Percentiles rank a stretch among this genome's conserved stretches.
Evolutionary conservation across 1,140 invertebrate genomes (phyloP).

Genomic region (Babylonia areolata): DNA sequence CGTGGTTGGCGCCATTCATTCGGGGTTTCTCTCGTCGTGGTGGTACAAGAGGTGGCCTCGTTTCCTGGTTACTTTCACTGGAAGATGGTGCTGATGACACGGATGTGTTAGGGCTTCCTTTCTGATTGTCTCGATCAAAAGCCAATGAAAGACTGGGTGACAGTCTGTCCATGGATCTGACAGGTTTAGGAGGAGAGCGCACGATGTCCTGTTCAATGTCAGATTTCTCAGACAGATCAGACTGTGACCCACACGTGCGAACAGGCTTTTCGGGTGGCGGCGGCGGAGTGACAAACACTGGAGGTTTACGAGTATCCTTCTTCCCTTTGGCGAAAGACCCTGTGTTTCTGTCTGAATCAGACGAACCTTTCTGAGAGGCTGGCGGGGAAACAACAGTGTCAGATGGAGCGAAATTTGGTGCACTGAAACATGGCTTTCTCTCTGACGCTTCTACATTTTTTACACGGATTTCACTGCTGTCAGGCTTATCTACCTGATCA

Average conservation of each 20-base stretch:
- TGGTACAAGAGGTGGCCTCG: neutral
- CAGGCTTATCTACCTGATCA: neutral
- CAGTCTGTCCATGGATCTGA: slow-evolving; percentile 14
- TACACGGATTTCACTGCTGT: neutral
- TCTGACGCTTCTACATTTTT: neutral
- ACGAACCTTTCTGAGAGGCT: neutral
- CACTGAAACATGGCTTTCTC: neutral
- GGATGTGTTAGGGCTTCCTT: neutral
- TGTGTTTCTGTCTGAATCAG: slow-evolving; percentile 6
- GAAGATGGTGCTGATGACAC: neutral
- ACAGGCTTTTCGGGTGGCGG: slow-evolving; percentile 19
- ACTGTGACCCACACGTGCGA: slow-evolving; percentile 24
- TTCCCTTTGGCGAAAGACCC: neutral
- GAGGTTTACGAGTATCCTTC: slow-evolving; percentile 19
- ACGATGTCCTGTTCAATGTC: slow-evolving; percentile 2
- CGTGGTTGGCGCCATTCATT: neutral
- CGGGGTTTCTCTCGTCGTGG: slow-evolving; percentile 33
- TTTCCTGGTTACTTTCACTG: slow-evolving; percentile 10
- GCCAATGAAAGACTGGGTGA: neutral
- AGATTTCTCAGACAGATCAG: slow-evolving; percentile 23
- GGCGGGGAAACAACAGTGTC: too few species aligned
- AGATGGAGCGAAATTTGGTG: neutral
- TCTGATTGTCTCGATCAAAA: neutral
- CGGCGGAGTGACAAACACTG: slow-evolving; percentile 27
- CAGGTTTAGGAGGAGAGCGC: neutral